Conservation (phyloP, 2,113 vertebrate species). For the Brachyhypopomus occidentalis region DNA sequence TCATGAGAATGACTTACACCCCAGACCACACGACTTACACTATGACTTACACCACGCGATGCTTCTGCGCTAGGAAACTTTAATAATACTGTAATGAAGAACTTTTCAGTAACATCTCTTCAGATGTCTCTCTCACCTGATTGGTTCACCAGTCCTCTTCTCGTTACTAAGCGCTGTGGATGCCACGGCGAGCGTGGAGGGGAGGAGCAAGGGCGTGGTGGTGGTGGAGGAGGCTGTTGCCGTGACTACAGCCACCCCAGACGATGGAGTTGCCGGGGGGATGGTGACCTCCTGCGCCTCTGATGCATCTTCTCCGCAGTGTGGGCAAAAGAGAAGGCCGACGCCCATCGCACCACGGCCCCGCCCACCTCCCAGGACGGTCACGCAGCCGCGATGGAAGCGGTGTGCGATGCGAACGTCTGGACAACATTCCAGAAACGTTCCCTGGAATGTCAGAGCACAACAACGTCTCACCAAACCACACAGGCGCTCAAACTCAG, state of each 20-base stretch:
- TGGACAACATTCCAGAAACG: slow-evolving; percentile 89
- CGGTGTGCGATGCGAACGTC: slow-evolving; percentile 89
- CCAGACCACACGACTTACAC: no score
- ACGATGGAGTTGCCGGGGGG: slow-evolving; percentile 71
- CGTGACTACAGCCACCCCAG: slow-evolving; percentile 72
- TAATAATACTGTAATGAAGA: not conserved
- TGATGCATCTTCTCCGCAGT: slow-evolving; percentile 89
- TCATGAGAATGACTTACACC: no score
- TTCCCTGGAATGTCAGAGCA: slow-evolving; percentile 72
- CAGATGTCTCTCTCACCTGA: slow-evolving; percentile 62
- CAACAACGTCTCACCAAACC: not conserved
- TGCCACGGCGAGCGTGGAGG: slow-evolving; percentile 63
- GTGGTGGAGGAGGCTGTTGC: slow-evolving; percentile 76
- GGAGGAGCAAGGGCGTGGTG: slow-evolving; percentile 59
- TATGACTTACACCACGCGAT: no score
- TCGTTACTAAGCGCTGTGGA: slow-evolving; percentile 61
- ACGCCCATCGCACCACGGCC: slow-evolving; percentile 62
- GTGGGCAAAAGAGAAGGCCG: slow-evolving; percentile 90
- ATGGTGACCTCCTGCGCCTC: slow-evolving; percentile 90
- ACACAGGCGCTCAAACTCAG: no score
- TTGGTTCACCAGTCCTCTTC: slow-evolving; percentile 70
- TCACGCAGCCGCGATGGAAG: slow-evolving; percentile 89
- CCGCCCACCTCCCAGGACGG: slow-evolving; percentile 78
- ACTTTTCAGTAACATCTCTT: not conserved
- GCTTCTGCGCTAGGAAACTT: not conserved